Conservation (phyloP, 2,797 vertebrate species). For the Siniperca obscura region DNA sequence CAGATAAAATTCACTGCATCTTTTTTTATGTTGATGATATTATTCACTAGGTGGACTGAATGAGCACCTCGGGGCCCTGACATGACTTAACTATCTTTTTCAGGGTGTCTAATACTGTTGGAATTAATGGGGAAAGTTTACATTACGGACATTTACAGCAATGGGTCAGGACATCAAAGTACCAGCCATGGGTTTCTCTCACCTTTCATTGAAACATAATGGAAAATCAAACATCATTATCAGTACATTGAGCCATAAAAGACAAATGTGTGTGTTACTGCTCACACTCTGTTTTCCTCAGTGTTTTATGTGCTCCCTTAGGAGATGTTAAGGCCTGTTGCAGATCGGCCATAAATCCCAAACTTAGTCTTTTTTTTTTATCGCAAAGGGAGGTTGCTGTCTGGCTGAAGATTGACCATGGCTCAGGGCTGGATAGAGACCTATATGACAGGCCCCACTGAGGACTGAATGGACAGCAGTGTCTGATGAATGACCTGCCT, state of each 20-base stretch:
- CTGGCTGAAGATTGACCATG: constrained; percentile 83
- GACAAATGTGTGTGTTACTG: constrained; percentile 78
- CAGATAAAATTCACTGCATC: constrained; percentile 64
- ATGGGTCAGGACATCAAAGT: constrained; percentile 58
- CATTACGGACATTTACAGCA: constrained; percentile 67
- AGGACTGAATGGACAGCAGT: constrained; percentile 74
- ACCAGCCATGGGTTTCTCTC: constrained; percentile 59
- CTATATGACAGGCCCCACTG: constrained; percentile 71
- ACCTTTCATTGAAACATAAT: constrained; percentile 80
- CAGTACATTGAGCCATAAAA: constrained; percentile 81
- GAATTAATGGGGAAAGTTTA: constrained; percentile 68
- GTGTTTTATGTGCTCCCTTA: constrained; percentile 77
- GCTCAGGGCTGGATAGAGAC: constrained; percentile 78
- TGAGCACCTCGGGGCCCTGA: constrained; percentile 64
- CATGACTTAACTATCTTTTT: constrained; percentile 58
- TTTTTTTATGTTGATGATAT: constrained; percentile 72
- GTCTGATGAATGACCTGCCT: constrained; percentile 75
- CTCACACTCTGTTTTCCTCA: constrained; percentile 77
- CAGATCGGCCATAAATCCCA: constrained; percentile 74
- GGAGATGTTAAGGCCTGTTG: constrained; percentile 76
- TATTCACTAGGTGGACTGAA: constrained; percentile 70
- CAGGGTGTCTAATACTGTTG: constrained; percentile 52
- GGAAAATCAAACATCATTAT: constrained; percentile 86
- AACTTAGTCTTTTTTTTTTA: constrained; percentile 69
- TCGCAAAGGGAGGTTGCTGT: constrained; percentile 72